A percentile compares a stretch with the other conserved stretches of the same genome.
These are phyloP conservation scores for Poecilia gillii DNA, from an alignment of 2,797 vertebrate genomes.

Conservation along the genomic window DNA sequence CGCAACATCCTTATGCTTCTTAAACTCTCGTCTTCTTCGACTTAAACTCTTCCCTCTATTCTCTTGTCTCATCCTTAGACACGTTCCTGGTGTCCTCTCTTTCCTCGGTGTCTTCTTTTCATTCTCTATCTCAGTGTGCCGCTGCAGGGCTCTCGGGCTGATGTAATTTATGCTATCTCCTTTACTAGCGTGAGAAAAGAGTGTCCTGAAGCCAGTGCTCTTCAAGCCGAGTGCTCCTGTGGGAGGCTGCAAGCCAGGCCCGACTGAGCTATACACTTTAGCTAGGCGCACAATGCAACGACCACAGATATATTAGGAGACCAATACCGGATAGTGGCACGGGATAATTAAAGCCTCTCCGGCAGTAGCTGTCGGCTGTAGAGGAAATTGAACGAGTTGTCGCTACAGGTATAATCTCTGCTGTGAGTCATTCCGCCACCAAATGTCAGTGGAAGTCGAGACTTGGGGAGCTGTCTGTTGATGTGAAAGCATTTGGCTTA, in stretches of 20 bases:
- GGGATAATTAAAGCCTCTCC: constrained; percentile 32
- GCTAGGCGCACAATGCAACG: constrained; percentile 29
- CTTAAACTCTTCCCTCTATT: constrained; percentile 28
- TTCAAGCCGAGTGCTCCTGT: constrained; percentile 72
- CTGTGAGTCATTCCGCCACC: constrained; percentile 6
- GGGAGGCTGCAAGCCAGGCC: constrained; percentile 62
- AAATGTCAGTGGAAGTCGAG: constrained; percentile 24
- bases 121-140: constrained; percentile 33
- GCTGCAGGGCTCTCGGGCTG: constrained; percentile 67
- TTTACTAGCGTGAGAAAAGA: constrained; percentile 61
- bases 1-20: constrained; percentile 25
- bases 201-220: constrained; percentile 61
- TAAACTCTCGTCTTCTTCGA: constrained; percentile 18
- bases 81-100: constrained; percentile 22
- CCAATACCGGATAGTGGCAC: constrained; percentile 11
- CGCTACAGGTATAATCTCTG: constrained; percentile 15
- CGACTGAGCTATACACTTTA: constrained; percentile 35
- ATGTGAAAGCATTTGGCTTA: constrained; percentile 23
- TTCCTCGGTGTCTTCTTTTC: constrained; percentile 24
- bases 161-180: constrained; percentile 77
- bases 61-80: constrained; percentile 43
- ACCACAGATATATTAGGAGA: constrained; percentile 25
- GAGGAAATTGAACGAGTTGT: constrained; percentile 27
- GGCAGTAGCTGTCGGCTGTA: constrained; percentile 20
- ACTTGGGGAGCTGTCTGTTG: constrained; percentile 3